Percentiles rank a stretch among this genome's conserved stretches.
Evolutionary conservation across 2,113 vertebrate genomes (phyloP).

Genomic region (Tychaedon coryphoeus): DNA sequence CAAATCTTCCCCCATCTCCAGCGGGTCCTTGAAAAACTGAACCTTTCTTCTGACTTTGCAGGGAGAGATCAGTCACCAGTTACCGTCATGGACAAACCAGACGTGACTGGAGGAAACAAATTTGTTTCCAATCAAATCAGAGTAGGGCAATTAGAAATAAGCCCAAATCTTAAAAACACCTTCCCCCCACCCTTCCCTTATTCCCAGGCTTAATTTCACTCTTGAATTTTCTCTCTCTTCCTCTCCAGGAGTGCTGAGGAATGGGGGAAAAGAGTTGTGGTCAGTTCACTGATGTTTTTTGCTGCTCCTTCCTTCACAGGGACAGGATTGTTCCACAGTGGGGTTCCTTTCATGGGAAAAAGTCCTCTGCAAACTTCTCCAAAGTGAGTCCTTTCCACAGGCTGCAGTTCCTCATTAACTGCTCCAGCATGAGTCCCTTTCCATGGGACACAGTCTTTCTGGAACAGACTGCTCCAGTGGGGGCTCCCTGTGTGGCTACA

Average conservation of each 20-base stretch:
- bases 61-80: neutral
- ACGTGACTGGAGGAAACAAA: neutral
- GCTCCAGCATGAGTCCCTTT: neutral
- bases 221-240: neutral
- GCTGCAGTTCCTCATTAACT: neutral
- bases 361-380: fast-evolving
- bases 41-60: neutral
- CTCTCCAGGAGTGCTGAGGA: neutral
- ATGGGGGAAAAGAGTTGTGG: neutral
- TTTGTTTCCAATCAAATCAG: neutral
- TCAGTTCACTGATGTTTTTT: neutral
- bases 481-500: neutral
- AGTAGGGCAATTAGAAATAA: neutral
- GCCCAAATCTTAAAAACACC: neutral
- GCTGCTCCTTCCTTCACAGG: neutral
- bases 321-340: neutral
- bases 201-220: neutral
- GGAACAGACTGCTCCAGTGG: neutral
- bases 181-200: neutral
- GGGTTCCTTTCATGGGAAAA: neutral
- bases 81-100: fast-evolving
- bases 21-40: neutral
- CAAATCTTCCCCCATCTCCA: neutral
- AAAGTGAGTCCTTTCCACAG: neutral
- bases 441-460: neutral